These are phyloP conservation scores for Mobula birostris DNA, from an alignment of 2,113 vertebrate species.

Conservation along the genomic window DNA sequence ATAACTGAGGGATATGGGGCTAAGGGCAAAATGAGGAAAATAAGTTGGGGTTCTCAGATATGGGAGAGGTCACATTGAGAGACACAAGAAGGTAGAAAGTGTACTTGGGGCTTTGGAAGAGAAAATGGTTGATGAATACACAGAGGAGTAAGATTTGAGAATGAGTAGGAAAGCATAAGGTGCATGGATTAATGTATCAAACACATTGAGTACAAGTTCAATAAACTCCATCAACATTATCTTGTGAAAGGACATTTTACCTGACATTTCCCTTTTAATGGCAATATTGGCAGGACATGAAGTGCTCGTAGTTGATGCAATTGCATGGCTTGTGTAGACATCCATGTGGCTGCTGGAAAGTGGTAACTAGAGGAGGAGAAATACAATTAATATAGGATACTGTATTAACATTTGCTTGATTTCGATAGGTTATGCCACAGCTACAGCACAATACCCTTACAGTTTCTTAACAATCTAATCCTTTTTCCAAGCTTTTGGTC, in stretches of 20 bases:
- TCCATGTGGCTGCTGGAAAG: constrained; percentile 93
- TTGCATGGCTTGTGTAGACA: constrained; percentile 79
- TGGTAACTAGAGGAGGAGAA: constrained; percentile 67
- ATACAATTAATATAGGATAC: neutral
- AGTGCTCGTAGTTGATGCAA: constrained; percentile 87
- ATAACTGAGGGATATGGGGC: neutral
- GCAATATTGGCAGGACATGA: constrained; percentile 90
- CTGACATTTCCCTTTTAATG: constrained; percentile 85
- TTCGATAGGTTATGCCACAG: neutral
- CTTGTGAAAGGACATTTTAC: constrained; percentile 50
- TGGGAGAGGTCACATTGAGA: neutral
- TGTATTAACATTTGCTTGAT: neutral
- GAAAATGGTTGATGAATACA: neutral
- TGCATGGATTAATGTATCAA: neutral
- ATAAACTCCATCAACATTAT: neutral
- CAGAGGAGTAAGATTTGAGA: neutral
- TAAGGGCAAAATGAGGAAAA: too few relatives aligned
- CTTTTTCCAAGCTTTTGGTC: neutral
- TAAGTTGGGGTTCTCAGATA: neutral
- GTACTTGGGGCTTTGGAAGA: neutral
- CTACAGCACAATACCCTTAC: neutral
- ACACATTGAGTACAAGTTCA: neutral
- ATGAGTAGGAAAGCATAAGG: neutral
- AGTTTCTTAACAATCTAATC: neutral
- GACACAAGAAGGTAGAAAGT: neutral